Evolutionary conservation across 2,113 vertebrate species (phyloP), one percentile per base, ranked within the genome.

Genomic region (Tringa solitaria): DNA sequence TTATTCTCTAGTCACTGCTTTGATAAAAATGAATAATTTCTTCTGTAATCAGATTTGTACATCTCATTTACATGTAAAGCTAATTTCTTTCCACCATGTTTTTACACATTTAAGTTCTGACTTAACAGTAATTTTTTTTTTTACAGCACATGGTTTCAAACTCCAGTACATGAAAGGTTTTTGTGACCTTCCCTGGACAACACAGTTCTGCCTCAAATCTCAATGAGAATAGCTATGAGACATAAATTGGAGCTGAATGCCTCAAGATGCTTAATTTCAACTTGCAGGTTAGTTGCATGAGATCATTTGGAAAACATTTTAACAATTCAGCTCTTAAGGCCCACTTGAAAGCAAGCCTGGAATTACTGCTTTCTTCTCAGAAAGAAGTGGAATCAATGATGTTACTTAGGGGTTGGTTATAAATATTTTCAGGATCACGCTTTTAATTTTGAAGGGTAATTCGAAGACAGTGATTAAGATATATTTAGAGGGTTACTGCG

Each of bases 371-470:
- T 87, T 50, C 80, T 79, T 69, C 74, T 95, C 57, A 78, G 39
- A 77, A 67, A 94, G 65, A 86, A 84, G 22, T 41, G 28, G 59
- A 59, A 89, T 73, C 95, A 92, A 70, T 41, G n/a, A 90, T 79
- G 63, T 69, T 79, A 76, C 89, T 95, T 76, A 73, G 7, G 21
- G 27, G 23, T 5, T 82, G 81, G 69, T 70, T 77, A 81, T 89
- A 96, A 93, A 79, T 79, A 91, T 89, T 95, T 94, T 73, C 86
- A 95, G 83, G 84, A 95, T 39, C 77, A 76, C 6, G 23, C 87
- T 91, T 95, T 95, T 96, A 89, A 95, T 95, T 96, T 80, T 89
- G 81, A 96, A 93, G 89, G 69, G 73, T 80, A 96, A 96, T 82
- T 65, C 84, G 77, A 92, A 94, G 90, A 91, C 77, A 79, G 77